Evolutionary conservation across 2,888 invertebrate genomes (phyloP), one percentile per base, ranked within the genome.

Genomic region (Phalera bucephala): DNA sequence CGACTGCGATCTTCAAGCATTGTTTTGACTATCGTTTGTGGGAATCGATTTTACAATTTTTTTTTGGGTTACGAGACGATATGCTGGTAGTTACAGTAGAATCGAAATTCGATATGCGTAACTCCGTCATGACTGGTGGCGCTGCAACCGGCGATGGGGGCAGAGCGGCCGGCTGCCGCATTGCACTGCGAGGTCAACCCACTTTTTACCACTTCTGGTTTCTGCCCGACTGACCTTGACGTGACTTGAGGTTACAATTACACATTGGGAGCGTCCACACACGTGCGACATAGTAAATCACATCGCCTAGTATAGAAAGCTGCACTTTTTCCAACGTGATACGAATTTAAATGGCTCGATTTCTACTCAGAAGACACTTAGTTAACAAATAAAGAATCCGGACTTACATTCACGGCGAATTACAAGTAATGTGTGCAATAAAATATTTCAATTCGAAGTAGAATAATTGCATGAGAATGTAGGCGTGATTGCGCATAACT

Each of bases 131-230:
- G 43, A 43, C 33, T 42, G 36, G 41, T 14, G 34, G 33, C 43
- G 33, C 38, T 42, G 40, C 31, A 31, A 36, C 23, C 25, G 32
- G 33, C 32, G 29, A 25, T 33, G 21, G 40, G 39, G 54, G 44
- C 43, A 52, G 41, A 42, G 33, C 36, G 43, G 48, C 38, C 33
- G 45, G 31, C 52, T 66, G 58, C 75, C 72, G 72, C 78, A 76
- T 74, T 76, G 70, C 70, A 66, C 43, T 47, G 52, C 78, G 71
- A 82, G 85, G 82, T 76, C 82, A 77, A 45, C 64, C 72, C 64
- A 78, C 72, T 77, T 78, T 70, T 74, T 71, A 71, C 59, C 65
- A 72, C 72, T 84, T 82, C 80, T 80, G 73, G 80, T 84, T 80
- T 73, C 72, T 74, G 72, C 51, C 70, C 64, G 62, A 69, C 61